These are phyloP conservation scores for human (Homo sapiens) DNA, from an alignment of 2,113 vertebrate genomes.

Conservation along the genomic window GRCh38 chr14:78992501-78993000, in stretches of 20 bases:
- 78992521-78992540: neutral
- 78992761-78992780: neutral
- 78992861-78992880: neutral
- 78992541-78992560: neutral
- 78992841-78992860: neutral
- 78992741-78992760: neutral
- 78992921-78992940: neutral
- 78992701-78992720: neutral
- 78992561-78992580: fast-evolving
- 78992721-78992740: neutral
- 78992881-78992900: neutral
- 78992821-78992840: neutral
- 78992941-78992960: neutral
- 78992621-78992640: neutral
- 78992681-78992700: neutral
- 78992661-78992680: neutral
- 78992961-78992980: neutral
- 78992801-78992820: neutral
- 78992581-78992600: neutral
- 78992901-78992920: neutral
- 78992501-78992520: neutral
- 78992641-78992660: fast-evolving
- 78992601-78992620: neutral
- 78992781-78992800: neutral
- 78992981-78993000: neutral